These are phyloP conservation scores for Megalurothrips usitatus DNA, from an alignment of 2,888 invertebrate species.

Conservation along the genomic window DNA sequence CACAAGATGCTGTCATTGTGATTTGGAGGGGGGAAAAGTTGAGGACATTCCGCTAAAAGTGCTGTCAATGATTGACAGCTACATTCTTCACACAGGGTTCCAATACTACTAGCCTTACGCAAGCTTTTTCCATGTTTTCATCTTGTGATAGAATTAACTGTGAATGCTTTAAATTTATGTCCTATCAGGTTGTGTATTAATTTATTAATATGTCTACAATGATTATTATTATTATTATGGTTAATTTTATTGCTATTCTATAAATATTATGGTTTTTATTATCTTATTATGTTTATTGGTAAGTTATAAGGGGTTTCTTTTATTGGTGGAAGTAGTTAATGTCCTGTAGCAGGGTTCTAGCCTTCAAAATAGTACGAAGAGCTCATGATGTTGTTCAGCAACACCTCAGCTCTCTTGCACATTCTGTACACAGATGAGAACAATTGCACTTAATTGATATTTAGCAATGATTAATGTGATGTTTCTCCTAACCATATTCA, in stretches of 20 bases:
- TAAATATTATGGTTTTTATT: not conserved
- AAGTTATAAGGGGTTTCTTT: conserved; percentile 7
- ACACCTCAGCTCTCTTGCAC: not conserved
- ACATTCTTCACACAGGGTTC: not conserved
- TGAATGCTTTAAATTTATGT: conserved; percentile 23
- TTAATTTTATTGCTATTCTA: not conserved
- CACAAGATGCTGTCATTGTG: no score
- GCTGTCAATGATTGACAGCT: not conserved
- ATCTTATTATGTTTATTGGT: not conserved
- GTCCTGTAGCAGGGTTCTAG: not conserved
- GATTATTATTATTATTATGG: conserved; percentile 11
- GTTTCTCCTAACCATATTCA: no score
- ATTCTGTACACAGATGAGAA: no score
- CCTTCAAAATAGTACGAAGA: not conserved
- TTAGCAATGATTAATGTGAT: no score
- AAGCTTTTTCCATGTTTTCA: not conserved
- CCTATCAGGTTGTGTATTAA: conserved; percentile 23
- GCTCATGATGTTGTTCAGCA: not conserved
- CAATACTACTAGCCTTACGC: conserved; percentile 1
- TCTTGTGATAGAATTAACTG: conserved; percentile 25
- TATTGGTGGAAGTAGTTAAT: conserved; percentile 25
- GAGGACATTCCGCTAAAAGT: not conserved
- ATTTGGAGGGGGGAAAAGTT: not conserved
- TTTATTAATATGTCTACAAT: conserved; percentile 9
- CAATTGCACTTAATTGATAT: no score